Base-by-base conservation (phyloP, 2,888 invertebrate genomes). In the Malacosoma neustria region DNA sequence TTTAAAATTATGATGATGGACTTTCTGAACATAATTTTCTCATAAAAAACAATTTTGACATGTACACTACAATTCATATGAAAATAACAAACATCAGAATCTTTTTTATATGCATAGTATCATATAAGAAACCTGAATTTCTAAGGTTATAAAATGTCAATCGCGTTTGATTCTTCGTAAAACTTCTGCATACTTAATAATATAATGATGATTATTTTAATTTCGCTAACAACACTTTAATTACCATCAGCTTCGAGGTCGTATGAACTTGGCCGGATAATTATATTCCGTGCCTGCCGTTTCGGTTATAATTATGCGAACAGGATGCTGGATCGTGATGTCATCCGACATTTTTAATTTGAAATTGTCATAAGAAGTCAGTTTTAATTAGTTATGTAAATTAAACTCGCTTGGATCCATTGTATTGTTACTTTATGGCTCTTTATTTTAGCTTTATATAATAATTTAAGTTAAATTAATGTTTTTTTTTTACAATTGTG, bases 201-300 rank as follows among this genome's bases (percentile, higher is more conserved):
- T 47, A 54, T 60, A 57, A 60, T 64, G 54, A 59, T 64, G 65
- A 72, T 80, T 76, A 81, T 81, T 81, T 80, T 82, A 82, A 84
- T 84, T 84, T 77, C 60, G 73, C 79, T 80, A 80, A 82, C 74
- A 71, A 77, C 80, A 77, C 75, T 82, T 85, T 85, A 84, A 85
- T 84, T 84, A 79, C 67, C 56, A 38, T 52, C 46, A 41, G 45
- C 47, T 50, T 55, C 52, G 60, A 72, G 72, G 70, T 55, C 61
- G 54, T 46, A 51, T 51, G 43, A 44, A 53, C 51, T 53, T 47
- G 46, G 48, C 41, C 40, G 49, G 46, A 44, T 56, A 50, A 55
- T 58, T 58, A 55, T 55, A 43, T 33, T 13, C 36, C 36, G 34
- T 32, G 34, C 34, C 36, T 39, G 33, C 30, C 36, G 36, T 36